These are phyloP conservation scores for Linepithema humile DNA, from an alignment of 1,140 invertebrate species.

Conservation along the genomic window DNA sequence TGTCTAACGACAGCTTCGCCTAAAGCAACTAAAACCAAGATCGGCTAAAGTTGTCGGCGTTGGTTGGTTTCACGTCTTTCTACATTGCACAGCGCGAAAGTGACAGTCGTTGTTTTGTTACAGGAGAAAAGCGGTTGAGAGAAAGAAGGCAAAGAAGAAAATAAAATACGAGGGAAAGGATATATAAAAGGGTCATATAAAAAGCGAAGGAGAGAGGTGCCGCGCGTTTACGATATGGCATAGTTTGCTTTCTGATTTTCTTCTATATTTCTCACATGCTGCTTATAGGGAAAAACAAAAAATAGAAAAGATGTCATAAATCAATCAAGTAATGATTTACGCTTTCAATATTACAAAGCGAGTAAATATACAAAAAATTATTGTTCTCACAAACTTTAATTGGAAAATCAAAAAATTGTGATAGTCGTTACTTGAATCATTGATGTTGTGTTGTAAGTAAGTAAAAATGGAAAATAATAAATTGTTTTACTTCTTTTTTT, in stretches of 20 bases:
- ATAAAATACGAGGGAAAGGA: neutral
- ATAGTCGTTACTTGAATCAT: too few species aligned
- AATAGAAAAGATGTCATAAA: too few species aligned
- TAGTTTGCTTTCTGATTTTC: neutral
- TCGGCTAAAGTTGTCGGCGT: constrained; percentile 20
- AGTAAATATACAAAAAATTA: too few species aligned
- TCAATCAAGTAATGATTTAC: too few species aligned
- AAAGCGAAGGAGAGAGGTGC: neutral
- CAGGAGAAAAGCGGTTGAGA: neutral
- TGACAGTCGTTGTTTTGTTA: constrained; percentile 27
- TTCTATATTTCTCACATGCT: too few species aligned
- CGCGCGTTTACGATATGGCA: neutral
- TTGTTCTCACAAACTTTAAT: too few species aligned
- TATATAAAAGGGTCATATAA: neutral
- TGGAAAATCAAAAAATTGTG: too few species aligned
- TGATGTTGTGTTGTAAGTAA: neutral
- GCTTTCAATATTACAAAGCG: too few species aligned
- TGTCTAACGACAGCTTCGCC: constrained; percentile 59
- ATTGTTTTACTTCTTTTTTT: neutral
- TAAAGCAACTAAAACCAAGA: constrained; percentile 18
- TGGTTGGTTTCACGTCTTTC: constrained; percentile 22
- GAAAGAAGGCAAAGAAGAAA: neutral
- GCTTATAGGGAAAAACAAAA: too few species aligned
- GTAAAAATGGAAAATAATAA: neutral
- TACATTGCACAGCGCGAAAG: constrained; percentile 24